Conservation (phyloP, 53 echinoderm and acorn worm species). For the Patiria pectinifera region DNA sequence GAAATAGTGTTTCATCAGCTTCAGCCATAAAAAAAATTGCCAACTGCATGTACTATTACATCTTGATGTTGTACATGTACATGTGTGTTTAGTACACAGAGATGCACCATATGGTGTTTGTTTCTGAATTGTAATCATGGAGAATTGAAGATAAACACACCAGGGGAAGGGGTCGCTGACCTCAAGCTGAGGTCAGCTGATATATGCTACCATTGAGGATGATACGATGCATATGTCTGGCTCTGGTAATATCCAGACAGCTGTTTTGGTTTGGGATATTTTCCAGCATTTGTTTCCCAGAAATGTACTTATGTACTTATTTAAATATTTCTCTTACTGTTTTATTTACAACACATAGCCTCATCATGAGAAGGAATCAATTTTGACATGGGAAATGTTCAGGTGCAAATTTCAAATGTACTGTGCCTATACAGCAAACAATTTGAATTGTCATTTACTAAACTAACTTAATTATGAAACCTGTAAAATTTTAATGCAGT, state of each 20-base stretch:
- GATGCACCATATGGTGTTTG: slow-evolving; percentile 16
- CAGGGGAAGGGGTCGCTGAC: slow-evolving; percentile 28
- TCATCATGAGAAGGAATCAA: too few species aligned
- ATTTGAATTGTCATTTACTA: too few species aligned
- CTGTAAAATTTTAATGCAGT: too few species aligned
- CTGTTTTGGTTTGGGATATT: background rate
- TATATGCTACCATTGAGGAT: slow-evolving; percentile 1
- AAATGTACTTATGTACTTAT: too few species aligned
- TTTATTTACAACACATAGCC: too few species aligned
- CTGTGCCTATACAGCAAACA: too few species aligned
- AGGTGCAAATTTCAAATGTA: too few species aligned
- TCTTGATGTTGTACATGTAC: background rate
- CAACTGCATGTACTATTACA: background rate
- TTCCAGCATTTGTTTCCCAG: background rate
- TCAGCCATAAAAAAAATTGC: background rate
- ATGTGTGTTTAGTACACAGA: background rate
- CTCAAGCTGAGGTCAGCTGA: slow-evolving; percentile 35
- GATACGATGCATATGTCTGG: background rate
- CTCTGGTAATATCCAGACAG: background rate
- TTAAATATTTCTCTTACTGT: too few species aligned
- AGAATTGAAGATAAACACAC: slow-evolving; percentile 2
- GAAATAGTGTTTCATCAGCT: too few species aligned
- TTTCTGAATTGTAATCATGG: background rate
- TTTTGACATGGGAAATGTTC: too few species aligned
- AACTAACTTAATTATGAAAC: too few species aligned